A percentile compares a stretch with the other conserved stretches of the same genome.
Evolutionary conservation across 2,888 invertebrate species (phyloP).

Genomic region (Theretra japonica): DNA sequence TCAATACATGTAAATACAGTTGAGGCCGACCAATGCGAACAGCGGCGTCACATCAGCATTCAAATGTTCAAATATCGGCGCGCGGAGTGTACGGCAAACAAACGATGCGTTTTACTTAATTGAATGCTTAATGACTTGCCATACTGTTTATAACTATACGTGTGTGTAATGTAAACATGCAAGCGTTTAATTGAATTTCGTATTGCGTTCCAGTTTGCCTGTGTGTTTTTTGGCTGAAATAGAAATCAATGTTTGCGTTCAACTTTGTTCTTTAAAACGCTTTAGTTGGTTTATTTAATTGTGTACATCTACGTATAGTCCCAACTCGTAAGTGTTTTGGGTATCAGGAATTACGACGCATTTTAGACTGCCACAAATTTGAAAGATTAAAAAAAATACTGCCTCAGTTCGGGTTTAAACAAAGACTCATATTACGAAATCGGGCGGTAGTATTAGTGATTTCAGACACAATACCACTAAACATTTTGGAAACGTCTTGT

Average conservation of each 20-base stretch:
- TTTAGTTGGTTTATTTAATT: neutral
- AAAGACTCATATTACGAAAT: too few relatives aligned
- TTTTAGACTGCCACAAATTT: too few relatives aligned
- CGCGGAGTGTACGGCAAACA: constrained; percentile 68
- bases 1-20: too few relatives aligned
- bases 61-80: constrained; percentile 59
- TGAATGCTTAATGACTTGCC: constrained; percentile 70
- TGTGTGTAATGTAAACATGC: constrained; percentile 52
- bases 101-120: constrained; percentile 72
- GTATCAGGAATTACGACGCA: too few relatives aligned
- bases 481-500: too few relatives aligned
- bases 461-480: too few relatives aligned
- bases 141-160: constrained; percentile 38
- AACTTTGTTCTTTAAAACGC: neutral
- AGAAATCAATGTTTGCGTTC: neutral
- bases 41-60: constrained; percentile 16
- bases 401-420: too few relatives aligned
- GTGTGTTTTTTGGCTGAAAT: neutral
- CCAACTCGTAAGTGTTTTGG: too few relatives aligned
- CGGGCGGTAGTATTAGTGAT: too few relatives aligned
- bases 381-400: too few relatives aligned
- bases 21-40: constrained; percentile 22
- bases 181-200: constrained; percentile 61
- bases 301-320: neutral
- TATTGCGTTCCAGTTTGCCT: constrained; percentile 38